Evolutionary conservation across 2,797 vertebrate genomes (phyloP).

Genomic region (Lacerta agilis): DNA sequence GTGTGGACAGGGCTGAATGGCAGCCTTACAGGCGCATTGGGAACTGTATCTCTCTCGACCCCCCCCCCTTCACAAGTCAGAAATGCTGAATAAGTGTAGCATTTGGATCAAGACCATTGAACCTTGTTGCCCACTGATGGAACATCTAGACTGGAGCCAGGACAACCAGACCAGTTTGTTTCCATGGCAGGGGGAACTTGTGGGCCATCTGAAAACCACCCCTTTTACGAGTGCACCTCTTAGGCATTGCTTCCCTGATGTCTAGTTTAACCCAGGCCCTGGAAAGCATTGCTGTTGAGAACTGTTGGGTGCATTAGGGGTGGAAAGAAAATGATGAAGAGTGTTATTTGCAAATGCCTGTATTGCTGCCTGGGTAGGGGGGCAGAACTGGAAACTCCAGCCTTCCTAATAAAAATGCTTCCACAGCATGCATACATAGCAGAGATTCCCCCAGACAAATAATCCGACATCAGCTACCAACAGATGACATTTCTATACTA

Average conservation of each 20-base stretch:
- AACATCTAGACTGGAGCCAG: no score
- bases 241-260: no score
- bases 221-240: background rate
- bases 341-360: no score
- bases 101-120: no score
- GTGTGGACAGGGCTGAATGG: background rate
- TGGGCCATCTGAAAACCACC: background rate
- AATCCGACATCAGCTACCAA: background rate
- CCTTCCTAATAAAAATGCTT: background rate
- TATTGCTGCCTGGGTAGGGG: no score
- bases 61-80: background rate
- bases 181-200: background rate
- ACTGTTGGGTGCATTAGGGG: background rate
- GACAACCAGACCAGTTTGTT: background rate
- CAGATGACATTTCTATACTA: background rate
- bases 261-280: no score
- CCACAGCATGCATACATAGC: background rate
- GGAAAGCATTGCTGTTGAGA: no score
- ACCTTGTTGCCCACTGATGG: no score
- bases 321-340: background rate
- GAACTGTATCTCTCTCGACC: no score
- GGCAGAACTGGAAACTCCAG: background rate
- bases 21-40: no score
- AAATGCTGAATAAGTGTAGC: background rate
- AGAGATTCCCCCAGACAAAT: background rate